Evolutionary conservation across 1,140 invertebrate genomes (phyloP).

Genomic region (Aphidius ervi): DNA sequence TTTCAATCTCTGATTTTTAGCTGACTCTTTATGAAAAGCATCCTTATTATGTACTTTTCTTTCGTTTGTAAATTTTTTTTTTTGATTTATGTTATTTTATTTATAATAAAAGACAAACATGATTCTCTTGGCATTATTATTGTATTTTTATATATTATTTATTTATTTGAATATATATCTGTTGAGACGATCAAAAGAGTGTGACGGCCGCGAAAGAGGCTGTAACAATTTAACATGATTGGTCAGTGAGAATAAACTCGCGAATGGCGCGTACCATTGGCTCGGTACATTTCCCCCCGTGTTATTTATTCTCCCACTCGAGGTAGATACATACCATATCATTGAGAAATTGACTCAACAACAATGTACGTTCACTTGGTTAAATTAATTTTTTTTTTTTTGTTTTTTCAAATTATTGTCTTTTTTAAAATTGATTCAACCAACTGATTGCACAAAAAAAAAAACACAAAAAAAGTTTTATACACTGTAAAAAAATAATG

Average conservation of each 20-base stretch:
- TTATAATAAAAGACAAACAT: not conserved
- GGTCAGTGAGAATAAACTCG: constrained; percentile 51
- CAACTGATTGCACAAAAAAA: too few relatives aligned
- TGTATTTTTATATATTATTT: constrained; percentile 12
- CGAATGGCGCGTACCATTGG: constrained; percentile 50
- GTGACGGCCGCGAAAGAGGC: constrained; percentile 26
- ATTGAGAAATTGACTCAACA: not conserved
- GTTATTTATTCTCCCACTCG: constrained; percentile 2
- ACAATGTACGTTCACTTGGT: not conserved
- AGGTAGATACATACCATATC: not conserved
- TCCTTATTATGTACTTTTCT: not conserved
- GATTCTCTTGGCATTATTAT: too few relatives aligned
- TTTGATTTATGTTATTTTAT: constrained; percentile 6
- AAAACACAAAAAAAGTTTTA: too few relatives aligned
- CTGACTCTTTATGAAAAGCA: too few relatives aligned
- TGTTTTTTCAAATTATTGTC: not conserved
- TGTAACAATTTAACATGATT: constrained; percentile 52
- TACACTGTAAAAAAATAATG: too few relatives aligned
- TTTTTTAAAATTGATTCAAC: too few relatives aligned
- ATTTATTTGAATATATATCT: too few relatives aligned
- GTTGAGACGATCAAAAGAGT: too few relatives aligned
- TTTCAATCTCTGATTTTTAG: too few relatives aligned
- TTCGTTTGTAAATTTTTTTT: constrained; percentile 14
- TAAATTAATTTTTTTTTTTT: not conserved
- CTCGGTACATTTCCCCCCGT: constrained; percentile 24